Evolutionary conservation across 2,113 vertebrate species (phyloP), one percentile per base, ranked within the genome.

Genomic region (Chionodraco myersi): DNA sequence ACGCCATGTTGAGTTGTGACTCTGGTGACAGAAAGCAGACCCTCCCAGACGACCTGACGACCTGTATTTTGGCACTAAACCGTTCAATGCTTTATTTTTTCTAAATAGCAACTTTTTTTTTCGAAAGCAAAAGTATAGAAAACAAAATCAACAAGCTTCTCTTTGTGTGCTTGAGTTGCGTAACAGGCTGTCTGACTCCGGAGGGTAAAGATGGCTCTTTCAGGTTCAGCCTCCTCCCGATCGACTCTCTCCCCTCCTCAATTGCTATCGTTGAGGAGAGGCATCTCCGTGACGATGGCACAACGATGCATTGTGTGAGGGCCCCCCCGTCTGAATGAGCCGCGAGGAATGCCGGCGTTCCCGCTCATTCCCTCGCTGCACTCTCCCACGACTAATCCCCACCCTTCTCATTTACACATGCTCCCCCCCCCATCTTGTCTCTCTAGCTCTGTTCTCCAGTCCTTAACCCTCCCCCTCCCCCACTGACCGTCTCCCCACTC

Each of bases 331-430:
- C 85, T 83, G 86, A 87, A 88, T 82, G 88, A 88, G 77, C 84
- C 79, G 75, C 73, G 63, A 90, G 92, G 92, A 93, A 91, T 93
- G 84, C 86, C 71, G 83, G 74, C 75, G 62, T 93, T 91, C 86
- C 86, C 86, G 76, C 91, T 91, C 90, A 85, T 91, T 92, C 90
- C 83, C 78, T 80, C 6, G 73, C 88, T 83, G 81, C 90, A 92
- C 84, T 94, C 92, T 93, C 91, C 92, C 92, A 93, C 87, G 88
- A 88, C 90, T 91, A 91, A 93, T 92, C 88, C 85, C 89, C 84
- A 80, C 82, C 86, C 82, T 80, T 87, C 90, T 92, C 91, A 88
- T 90, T 94, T 91, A 88, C 89, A 90, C 84, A 82, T 58, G 51
- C 91, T 80, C 80, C 61, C 73, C 84, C 71, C 80, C 76, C 84